Evolutionary conservation across 2,888 invertebrate species (phyloP).

Genomic region (Copidosoma aretas): DNA sequence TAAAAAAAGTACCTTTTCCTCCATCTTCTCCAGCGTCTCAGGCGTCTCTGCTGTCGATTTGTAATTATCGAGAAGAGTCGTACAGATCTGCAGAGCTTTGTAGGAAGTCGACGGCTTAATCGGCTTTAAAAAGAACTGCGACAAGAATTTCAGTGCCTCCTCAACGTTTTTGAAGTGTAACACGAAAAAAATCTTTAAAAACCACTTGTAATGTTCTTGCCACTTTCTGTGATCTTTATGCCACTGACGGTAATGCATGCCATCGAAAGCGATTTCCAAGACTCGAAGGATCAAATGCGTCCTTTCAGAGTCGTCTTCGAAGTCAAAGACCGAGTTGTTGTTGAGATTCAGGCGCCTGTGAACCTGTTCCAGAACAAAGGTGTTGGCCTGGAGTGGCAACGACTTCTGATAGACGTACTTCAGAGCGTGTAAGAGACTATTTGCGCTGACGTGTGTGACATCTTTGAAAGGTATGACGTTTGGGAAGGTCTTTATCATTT

Average conservation of each 20-base stretch:
- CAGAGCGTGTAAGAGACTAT: conserved; percentile 53
- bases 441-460: conserved; percentile 55
- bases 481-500: conserved; percentile 53
- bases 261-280: conserved; percentile 56
- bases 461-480: conserved; percentile 47
- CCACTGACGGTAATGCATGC: conserved; percentile 42
- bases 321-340: conserved; percentile 50
- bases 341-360: conserved; percentile 56
- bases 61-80: conserved; percentile 58
- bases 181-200: conserved; percentile 57
- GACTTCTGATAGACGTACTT: conserved; percentile 50
- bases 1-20: no score
- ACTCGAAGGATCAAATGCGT: conserved; percentile 52
- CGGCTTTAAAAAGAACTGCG: conserved; percentile 55
- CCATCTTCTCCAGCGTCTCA: no score
- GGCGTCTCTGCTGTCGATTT: conserved; percentile 34
- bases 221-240: conserved; percentile 35
- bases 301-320: conserved; percentile 50
- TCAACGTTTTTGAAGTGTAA: conserved; percentile 52
- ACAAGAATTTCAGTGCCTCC: conserved; percentile 54
- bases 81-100: conserved; percentile 55
- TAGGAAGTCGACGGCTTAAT: conserved; percentile 51
- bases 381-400: conserved; percentile 56
- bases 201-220: conserved; percentile 55
- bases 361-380: conserved; percentile 59